phyloP scores from a whole-genome alignment of 2,888 invertebrate species.

The Cosmopolites sordidus region DNA sequence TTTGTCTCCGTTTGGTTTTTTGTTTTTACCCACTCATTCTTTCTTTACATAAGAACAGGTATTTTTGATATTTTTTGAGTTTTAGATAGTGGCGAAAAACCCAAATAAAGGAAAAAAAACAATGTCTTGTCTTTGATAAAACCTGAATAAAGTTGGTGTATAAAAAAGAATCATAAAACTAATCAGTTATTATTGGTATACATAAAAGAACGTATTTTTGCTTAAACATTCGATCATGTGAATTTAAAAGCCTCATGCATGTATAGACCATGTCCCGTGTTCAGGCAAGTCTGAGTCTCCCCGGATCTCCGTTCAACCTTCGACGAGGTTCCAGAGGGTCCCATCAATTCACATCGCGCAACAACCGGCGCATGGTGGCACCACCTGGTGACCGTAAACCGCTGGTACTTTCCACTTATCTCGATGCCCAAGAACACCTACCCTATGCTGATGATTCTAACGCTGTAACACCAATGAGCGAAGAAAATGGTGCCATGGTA shows the following conservation, averaged over 20 bases:
- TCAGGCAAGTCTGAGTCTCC: conserved; percentile 94
- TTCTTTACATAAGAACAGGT: too few relatives aligned
- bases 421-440: conserved; percentile 90
- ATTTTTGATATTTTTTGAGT: too few relatives aligned
- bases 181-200: too few relatives aligned
- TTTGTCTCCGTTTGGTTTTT: too few relatives aligned
- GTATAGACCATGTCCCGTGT: conserved; percentile 48
- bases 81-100: too few relatives aligned
- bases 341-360: conserved; percentile 86
- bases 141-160: too few relatives aligned
- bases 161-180: too few relatives aligned
- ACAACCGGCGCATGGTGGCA: conserved; percentile 72
- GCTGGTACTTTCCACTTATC: conserved; percentile 87
- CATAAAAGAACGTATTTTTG: background rate
- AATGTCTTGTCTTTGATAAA: too few relatives aligned
- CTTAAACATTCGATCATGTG: conserved; percentile 8
- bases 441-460: conserved; percentile 97
- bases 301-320: conserved; percentile 93
- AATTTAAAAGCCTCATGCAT: conserved; percentile 39
- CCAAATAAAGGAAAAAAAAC: too few relatives aligned
- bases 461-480: conserved; percentile 96
- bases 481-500: conserved; percentile 93
- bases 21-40: too few relatives aligned
- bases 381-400: conserved; percentile 88
- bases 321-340: conserved; percentile 87